Evolutionary conservation across 2,888 invertebrate genomes (phyloP), one percentile per base, ranked within the genome.

Genomic region (Fragum whitleyi): DNA sequence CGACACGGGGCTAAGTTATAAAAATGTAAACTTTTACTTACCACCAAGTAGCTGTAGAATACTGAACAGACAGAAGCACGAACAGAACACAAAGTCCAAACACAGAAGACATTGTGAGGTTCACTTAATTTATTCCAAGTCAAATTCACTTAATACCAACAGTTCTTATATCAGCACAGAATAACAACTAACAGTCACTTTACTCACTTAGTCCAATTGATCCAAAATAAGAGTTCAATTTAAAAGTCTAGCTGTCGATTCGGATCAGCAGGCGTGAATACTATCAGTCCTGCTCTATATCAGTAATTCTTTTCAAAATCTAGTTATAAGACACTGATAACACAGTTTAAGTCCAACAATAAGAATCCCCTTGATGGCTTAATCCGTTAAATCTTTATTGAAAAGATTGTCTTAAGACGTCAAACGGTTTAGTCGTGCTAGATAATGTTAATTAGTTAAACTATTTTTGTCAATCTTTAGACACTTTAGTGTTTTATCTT

Each of bases 11-110:
- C n/a, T n/a, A n/a, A n/a, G n/a, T n/a, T n/a, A n/a, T n/a, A n/a
- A n/a, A n/a, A n/a, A n/a, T n/a, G n/a, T n/a, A n/a, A n/a, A n/a
- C n/a, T n/a, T n/a, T n/a, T n/a, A 36, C 90, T 88, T 81, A 90
- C 90, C 90, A 90, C 90, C 90, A 90, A 9, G 90, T 88, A 2
- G 88, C 88, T 21, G 86, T 81, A 19, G 86, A 83, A 19, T 77
- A 67, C 62, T 88, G 89, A 7, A 88, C 72, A 36, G 83, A 86
- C 55, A 88, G 70, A 11, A 88, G 53, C 26, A 85, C 76, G 69
- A 79, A 74, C 39, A 86, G 39, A 9, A 71, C 53, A 14, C 47
- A 47, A 47, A 47, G 47, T 47, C 47, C 47, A 47, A 74, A 26
- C 47, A 74, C 21, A 36, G n/a, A 61, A 55, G 74, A 68, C 51